A percentile compares a stretch with the other conserved stretches of the same genome.
phyloP scores from a whole-genome alignment of 2,113 vertebrate genomes.

The Cololabis saira region DNA sequence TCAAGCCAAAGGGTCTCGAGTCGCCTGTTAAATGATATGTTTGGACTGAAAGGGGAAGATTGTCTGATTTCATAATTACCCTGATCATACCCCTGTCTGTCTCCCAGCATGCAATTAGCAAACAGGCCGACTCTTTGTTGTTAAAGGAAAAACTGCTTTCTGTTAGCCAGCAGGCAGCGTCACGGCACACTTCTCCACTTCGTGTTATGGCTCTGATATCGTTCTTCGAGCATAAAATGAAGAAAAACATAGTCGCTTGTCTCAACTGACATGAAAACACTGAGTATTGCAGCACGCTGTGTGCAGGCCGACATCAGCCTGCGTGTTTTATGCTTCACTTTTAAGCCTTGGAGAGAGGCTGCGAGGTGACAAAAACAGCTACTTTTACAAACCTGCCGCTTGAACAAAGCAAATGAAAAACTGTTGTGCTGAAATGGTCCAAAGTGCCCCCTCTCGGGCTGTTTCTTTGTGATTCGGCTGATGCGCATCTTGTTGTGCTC shows the following conservation, averaged over 20 bases:
- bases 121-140: slow-evolving; percentile 39
- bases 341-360: background rate
- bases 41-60: slow-evolving; percentile 72
- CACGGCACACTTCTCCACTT: slow-evolving; percentile 44
- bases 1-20: slow-evolving; percentile 42
- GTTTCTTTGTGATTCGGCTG: no score
- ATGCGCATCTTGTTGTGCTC: slow-evolving; percentile 1
- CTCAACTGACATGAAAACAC: slow-evolving; percentile 35
- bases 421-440: background rate
- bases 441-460: background rate
- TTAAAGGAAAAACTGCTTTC: slow-evolving; percentile 19
- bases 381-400: background rate
- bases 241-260: slow-evolving; percentile 10
- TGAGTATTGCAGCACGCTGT: slow-evolving; percentile 10
- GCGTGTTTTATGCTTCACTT: slow-evolving; percentile 1
- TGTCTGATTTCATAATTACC: slow-evolving; percentile 76
- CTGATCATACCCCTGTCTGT: slow-evolving; percentile 68
- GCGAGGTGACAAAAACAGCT: background rate
- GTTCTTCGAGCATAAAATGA: background rate
- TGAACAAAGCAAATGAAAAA: background rate
- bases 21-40: slow-evolving; percentile 71
- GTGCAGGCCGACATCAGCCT: background rate
- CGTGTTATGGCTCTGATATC: slow-evolving; percentile 25
- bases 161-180: slow-evolving; percentile 26
- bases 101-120: slow-evolving; percentile 67